phyloP scores from a whole-genome alignment of 2,113 vertebrate genomes.

The Bubalus kerabau region DNA sequence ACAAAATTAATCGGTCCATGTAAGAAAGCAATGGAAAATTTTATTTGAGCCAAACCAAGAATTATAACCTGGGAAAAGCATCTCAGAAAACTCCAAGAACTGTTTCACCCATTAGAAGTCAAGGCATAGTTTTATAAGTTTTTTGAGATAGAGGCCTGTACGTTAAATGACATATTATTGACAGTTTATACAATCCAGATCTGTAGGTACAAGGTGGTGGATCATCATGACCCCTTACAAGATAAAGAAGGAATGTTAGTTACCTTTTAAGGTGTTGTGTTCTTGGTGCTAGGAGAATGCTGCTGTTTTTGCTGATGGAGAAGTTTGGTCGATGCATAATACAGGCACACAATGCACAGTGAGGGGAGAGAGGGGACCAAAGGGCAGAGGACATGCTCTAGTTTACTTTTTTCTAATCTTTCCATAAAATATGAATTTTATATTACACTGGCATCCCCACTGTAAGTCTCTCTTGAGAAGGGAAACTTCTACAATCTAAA shows the following conservation, averaged over 20 bases:
- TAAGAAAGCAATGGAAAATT: not conserved
- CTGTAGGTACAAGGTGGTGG: not conserved
- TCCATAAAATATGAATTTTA: not conserved
- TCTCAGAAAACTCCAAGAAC: not conserved
- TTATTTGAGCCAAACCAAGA: not conserved
- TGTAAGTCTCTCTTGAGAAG: not conserved
- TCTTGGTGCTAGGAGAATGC: not conserved
- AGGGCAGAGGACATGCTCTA: not conserved
- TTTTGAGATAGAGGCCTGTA: not conserved
- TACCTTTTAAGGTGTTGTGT: not conserved
- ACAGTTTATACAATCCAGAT: not conserved
- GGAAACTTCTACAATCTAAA: not conserved
- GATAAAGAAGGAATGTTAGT: not conserved
- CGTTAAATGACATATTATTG: not conserved
- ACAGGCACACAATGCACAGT: not conserved
- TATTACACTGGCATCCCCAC: not conserved
- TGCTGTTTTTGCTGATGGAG: not conserved
- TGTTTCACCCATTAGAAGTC: not conserved
- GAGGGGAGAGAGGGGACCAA: not conserved
- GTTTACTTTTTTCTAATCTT: not conserved
- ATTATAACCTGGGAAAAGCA: not conserved
- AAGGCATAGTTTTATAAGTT: not conserved
- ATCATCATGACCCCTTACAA: not conserved
- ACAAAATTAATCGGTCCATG: not conserved
- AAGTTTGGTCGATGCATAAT: not conserved